Evolutionary conservation across 2,113 vertebrate species (phyloP).

Genomic region (Oenanthe melanoleuca): DNA sequence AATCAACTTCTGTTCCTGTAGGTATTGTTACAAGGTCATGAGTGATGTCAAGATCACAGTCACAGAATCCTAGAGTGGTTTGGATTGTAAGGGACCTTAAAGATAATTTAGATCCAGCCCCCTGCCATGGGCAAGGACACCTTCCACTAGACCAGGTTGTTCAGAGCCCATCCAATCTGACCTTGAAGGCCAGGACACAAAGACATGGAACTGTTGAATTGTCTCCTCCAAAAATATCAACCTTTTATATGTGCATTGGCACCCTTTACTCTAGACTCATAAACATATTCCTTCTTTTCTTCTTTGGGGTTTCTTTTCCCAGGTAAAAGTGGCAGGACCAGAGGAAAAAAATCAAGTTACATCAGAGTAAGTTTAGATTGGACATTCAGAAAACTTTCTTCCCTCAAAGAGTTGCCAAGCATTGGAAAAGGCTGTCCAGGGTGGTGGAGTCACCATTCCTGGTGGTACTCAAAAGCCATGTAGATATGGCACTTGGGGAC

Average conservation of each 20-base stretch:
- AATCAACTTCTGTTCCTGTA: not conserved
- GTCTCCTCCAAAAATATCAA: not conserved
- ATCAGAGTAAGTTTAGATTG: not conserved
- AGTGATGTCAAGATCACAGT: not conserved
- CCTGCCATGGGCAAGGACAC: not conserved
- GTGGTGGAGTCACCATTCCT: not conserved
- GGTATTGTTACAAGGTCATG: not conserved
- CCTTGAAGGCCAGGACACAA: not conserved
- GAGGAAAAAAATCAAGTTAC: not conserved
- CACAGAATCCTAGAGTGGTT: not conserved
- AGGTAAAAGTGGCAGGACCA: not conserved
- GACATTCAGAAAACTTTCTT: not conserved
- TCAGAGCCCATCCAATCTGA: not conserved
- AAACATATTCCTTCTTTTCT: not conserved
- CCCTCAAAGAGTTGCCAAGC: not conserved
- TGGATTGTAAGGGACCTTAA: not conserved
- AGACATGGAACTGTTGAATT: not conserved
- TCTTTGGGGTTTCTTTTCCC: not conserved
- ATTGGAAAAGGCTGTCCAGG: not conserved
- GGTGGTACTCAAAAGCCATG: not conserved
- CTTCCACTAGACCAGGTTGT: not conserved
- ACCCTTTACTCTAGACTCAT: not conserved
- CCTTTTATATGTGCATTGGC: not conserved
- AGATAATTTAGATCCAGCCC: not conserved
- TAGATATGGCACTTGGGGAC: not conserved